Percentiles rank a stretch among this genome's conserved stretches.
Evolutionary conservation across 2,888 invertebrate species (phyloP).

Genomic region (Gandaritis pyraliata): DNA sequence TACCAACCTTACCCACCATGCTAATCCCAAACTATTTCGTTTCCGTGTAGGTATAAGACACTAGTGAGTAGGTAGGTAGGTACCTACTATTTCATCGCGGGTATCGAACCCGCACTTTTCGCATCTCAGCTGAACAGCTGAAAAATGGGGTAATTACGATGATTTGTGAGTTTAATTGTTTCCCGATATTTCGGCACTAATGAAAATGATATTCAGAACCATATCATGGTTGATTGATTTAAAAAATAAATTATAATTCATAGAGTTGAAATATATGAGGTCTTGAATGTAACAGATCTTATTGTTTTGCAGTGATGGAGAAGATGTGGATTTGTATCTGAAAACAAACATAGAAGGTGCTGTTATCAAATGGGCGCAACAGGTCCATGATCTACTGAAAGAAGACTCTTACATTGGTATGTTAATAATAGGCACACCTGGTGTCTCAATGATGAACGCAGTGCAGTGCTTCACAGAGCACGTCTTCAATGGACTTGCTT

Average conservation of each 20-base stretch:
- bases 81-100: neutral
- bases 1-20: neutral
- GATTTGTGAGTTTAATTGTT: too few relatives aligned
- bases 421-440: neutral
- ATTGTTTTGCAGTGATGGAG: constrained; percentile 70
- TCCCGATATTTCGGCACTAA: too few relatives aligned
- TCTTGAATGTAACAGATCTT: too few relatives aligned
- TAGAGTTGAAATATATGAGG: too few relatives aligned
- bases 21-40: neutral
- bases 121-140: too few relatives aligned
- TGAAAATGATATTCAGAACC: too few relatives aligned
- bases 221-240: too few relatives aligned
- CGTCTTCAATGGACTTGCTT: too few relatives aligned
- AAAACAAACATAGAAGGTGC: constrained; percentile 93
- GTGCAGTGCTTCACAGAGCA: too few relatives aligned
- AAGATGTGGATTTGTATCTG: constrained; percentile 86
- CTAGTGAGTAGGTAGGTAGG: neutral
- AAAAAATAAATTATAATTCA: too few relatives aligned
- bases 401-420: constrained; percentile 87
- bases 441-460: too few relatives aligned
- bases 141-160: too few relatives aligned
- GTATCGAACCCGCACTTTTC: neutral
- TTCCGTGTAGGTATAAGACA: neutral
- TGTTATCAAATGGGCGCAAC: constrained; percentile 93
- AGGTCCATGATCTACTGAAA: constrained; percentile 90